These are phyloP conservation scores for Platerodrilus igneus DNA, from an alignment of 2,888 invertebrate genomes.

Conservation along the genomic window DNA sequence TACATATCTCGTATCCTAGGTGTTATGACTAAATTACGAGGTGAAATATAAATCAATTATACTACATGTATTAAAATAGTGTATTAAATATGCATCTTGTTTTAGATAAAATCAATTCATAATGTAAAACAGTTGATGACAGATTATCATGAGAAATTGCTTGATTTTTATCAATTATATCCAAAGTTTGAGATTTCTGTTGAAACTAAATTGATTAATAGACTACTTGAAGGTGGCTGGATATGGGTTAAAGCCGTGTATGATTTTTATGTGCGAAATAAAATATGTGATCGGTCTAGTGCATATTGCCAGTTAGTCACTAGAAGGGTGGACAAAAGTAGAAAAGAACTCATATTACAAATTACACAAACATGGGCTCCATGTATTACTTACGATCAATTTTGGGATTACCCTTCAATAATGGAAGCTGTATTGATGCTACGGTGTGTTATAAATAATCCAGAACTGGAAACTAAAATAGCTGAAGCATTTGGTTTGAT, in stretches of 20 bases:
- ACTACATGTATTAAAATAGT: no score
- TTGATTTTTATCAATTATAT: no score
- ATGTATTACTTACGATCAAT: constrained; percentile 32
- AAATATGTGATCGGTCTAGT: constrained; percentile 19
- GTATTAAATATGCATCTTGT: no score
- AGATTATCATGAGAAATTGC: no score
- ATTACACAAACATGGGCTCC: constrained; percentile 38
- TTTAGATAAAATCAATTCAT: no score
- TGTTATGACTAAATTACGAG: no score
- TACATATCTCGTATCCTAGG: no score
- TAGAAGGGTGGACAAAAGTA: constrained; percentile 14
- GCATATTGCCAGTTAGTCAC: constrained; percentile 30
- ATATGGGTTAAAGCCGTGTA: constrained; percentile 37
- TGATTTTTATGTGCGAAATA: constrained; percentile 31
- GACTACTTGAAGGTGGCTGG: constrained; percentile 29
- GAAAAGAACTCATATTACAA: constrained; percentile 31
- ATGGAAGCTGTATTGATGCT: constrained; percentile 35
- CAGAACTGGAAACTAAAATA: constrained; percentile 41
- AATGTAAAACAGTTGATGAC: no score
- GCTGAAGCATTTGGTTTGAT: constrained; percentile 38
- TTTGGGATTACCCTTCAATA: constrained; percentile 27
- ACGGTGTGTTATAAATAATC: constrained; percentile 33
- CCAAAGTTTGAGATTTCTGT: no score
- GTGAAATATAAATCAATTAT: no score
- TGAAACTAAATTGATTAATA: constrained; percentile 28